A percentile compares a stretch with the other conserved stretches of the same genome.
phyloP scores from a whole-genome alignment of 2,888 invertebrate species.

The Eupithecia tripunctaria region DNA sequence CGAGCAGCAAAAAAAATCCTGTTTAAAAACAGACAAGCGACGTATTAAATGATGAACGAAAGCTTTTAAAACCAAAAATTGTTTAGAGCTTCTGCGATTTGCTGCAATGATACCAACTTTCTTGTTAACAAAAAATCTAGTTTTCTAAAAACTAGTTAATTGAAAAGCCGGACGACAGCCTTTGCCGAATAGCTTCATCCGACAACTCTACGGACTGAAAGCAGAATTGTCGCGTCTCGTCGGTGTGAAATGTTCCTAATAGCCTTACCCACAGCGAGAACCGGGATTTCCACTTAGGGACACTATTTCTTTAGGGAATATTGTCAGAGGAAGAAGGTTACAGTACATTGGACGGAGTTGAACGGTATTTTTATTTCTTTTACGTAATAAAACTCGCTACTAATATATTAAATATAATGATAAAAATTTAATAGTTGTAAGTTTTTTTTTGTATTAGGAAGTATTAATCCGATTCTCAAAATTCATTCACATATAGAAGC shows the following conservation, averaged over 20 bases:
- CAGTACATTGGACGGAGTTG: background rate
- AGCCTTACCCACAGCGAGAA: slow-evolving; percentile 30
- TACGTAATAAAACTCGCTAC: background rate
- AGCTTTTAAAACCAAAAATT: no score
- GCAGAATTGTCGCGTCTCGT: slow-evolving; percentile 18
- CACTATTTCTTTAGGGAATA: slow-evolving; percentile 15
- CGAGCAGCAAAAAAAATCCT: no score
- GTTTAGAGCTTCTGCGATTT: no score
- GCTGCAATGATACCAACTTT: no score
- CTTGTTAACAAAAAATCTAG: no score
- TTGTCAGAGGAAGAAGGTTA: background rate
- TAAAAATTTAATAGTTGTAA: background rate
- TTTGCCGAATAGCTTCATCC: no score
- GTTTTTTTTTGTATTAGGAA: background rate
- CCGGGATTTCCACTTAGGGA: slow-evolving; percentile 28
- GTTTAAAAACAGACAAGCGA: no score
- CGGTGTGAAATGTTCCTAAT: slow-evolving; percentile 24
- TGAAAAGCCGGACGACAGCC: background rate
- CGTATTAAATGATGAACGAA: no score
- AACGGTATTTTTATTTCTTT: background rate
- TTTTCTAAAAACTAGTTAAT: no score
- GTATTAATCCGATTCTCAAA: background rate
- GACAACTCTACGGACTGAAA: slow-evolving; percentile 44
- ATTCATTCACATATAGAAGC: background rate
- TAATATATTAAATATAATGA: no score